Evolutionary conservation across 2,113 vertebrate species (phyloP).

Genomic region (Hemibagrus wyckioides): DNA sequence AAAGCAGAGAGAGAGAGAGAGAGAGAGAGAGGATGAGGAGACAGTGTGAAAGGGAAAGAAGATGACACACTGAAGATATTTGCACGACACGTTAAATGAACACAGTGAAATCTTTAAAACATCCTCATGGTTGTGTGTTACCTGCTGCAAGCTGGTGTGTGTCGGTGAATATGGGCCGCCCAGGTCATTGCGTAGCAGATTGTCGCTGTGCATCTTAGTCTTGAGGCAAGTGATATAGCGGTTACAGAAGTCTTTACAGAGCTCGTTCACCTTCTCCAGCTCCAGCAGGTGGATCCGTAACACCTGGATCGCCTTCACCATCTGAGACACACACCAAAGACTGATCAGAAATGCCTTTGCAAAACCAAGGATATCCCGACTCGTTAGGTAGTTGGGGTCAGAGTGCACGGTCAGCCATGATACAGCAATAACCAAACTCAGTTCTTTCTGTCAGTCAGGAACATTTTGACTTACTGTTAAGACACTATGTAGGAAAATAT

Average conservation of each 20-base stretch:
- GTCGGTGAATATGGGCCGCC: conserved; percentile 94
- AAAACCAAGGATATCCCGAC: not conserved
- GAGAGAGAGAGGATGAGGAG: not conserved
- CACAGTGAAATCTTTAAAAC: not conserved
- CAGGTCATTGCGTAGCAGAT: conserved; percentile 96
- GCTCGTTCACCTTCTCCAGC: conserved; percentile 96
- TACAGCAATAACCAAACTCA: not conserved
- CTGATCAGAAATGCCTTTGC: not conserved
- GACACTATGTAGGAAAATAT: not conserved
- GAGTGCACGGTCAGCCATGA: not conserved
- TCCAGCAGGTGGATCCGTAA: conserved; percentile 97
- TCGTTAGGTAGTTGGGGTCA: not conserved
- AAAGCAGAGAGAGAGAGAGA: not conserved
- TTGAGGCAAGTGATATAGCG: conserved; percentile 99
- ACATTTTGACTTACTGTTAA: not conserved
- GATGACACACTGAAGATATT: not conserved
- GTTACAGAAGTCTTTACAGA: conserved; percentile 99
- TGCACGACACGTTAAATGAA: not conserved
- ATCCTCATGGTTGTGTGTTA: conserved; percentile 51
- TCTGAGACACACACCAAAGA: conserved; percentile 68
- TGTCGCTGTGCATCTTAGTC: conserved; percentile 99
- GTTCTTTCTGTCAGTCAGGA: not conserved
- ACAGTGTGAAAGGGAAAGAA: not conserved
- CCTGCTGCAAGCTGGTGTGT: conserved; percentile 89
- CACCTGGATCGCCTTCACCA: conserved; percentile 99